phyloP scores from a whole-genome alignment of 1,140 invertebrate genomes.

The Drosophila virilis region DNA sequence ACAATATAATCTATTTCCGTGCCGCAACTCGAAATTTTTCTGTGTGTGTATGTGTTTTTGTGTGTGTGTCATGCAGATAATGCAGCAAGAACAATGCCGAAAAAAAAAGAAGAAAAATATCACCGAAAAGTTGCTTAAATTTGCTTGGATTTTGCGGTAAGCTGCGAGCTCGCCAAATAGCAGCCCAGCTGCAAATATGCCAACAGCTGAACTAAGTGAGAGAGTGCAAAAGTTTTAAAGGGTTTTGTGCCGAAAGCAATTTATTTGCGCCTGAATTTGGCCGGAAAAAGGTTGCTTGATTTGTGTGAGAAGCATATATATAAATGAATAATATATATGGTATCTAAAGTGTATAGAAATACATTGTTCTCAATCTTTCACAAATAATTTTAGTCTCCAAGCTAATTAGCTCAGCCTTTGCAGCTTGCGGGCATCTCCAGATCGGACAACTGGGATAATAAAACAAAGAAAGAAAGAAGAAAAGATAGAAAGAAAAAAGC shows the following conservation, averaged over 20 bases:
- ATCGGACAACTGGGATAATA: too few relatives aligned
- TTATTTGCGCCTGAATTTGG: neutral
- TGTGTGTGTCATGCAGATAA: conserved; percentile 49
- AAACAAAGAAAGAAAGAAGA: too few relatives aligned
- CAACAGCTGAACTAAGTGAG: conserved; percentile 49
- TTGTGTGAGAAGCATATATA: too few relatives aligned
- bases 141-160: conserved; percentile 55
- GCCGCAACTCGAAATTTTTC: conserved; percentile 49
- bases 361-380: too few relatives aligned
- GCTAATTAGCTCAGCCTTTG: too few relatives aligned
- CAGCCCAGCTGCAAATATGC: conserved; percentile 52
- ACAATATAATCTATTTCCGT: conserved; percentile 79
- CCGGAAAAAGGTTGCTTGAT: neutral
- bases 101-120: conserved; percentile 1
- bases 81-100: conserved; percentile 45
- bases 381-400: too few relatives aligned
- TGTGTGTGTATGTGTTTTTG: conserved; percentile 14
- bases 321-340: neutral
- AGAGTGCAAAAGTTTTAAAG: conserved; percentile 38
- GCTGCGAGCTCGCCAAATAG: conserved; percentile 38
- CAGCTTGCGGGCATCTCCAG: too few relatives aligned
- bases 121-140: conserved; percentile 54
- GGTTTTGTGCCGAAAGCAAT: conserved; percentile 3
- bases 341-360: too few relatives aligned
- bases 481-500: too few relatives aligned